Percentiles rank a stretch among this genome's conserved stretches.
phyloP scores from a whole-genome alignment of 2,113 vertebrate genomes.

The Poeciliopsis occidentalis region DNA sequence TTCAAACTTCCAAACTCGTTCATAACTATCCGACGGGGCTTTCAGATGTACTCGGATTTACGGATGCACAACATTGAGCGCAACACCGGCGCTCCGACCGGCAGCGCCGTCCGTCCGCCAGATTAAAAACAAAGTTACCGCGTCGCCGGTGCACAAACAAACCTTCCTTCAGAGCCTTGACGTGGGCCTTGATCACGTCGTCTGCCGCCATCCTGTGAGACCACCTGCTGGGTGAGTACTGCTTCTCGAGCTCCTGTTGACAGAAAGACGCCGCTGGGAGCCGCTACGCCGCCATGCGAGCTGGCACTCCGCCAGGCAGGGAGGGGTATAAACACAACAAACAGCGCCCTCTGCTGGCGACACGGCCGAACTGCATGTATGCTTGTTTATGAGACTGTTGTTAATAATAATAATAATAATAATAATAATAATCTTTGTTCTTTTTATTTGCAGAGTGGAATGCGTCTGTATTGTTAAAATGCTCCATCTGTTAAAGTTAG shows the following conservation, averaged over 20 bases:
- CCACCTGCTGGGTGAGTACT: constrained; percentile 90
- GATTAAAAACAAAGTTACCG: background rate
- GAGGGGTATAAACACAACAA: background rate
- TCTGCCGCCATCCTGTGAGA: constrained; percentile 82
- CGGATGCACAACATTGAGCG: background rate
- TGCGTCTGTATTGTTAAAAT: background rate
- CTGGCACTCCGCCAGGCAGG: background rate
- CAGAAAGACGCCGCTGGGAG: constrained; percentile 5
- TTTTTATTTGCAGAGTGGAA: background rate
- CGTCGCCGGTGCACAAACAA: constrained; percentile 28
- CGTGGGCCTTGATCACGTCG: constrained; percentile 81
- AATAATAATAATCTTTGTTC: too few species aligned
- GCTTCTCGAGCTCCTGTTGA: constrained; percentile 84
- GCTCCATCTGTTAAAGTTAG: background rate
- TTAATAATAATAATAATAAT: too few species aligned
- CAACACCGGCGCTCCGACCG: constrained; percentile 8
- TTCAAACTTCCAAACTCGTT: background rate
- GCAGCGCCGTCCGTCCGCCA: background rate
- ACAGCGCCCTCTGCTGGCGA: constrained; percentile 42
- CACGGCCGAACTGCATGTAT: background rate
- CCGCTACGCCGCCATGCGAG: constrained; percentile 44
- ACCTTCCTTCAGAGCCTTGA: constrained; percentile 81
- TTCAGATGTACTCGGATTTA: background rate
- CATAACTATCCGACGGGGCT: background rate
- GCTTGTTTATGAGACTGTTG: background rate